Base-by-base conservation (phyloP, 1,140 invertebrate genomes). In the Pissodes strobi region DNA sequence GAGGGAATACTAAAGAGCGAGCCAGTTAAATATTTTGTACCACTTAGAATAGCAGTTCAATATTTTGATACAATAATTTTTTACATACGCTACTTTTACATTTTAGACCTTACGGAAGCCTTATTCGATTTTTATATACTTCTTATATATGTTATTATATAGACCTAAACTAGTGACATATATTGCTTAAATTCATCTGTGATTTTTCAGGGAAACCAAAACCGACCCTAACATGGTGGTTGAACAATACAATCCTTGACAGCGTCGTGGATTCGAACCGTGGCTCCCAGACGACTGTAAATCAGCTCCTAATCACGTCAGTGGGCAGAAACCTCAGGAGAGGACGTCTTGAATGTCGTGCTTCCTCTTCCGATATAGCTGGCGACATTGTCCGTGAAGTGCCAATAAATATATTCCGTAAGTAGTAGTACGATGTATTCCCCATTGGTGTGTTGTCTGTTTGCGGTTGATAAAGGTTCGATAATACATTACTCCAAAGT, bases 181-280 rank as follows among this genome's bases (percentile, higher is more conserved):
- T n/a, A n/a, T n/a, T n/a, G n/a, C n/a, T n/a, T n/a, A n/a, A n/a
- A n/a, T n/a, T n/a, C n/a, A n/a, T n/a, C n/a, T 39, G 10, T 46
- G 23, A 27, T 3, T 27, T 63, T 79, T 55, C 67, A 88, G 86
- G 86, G 66, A 85, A 84, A 67, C 91, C 91, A 12, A 82, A 83
- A 23, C 91, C 91, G 1, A 81, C 84, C 53, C 84, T 93, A 23
- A 90, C 85, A 6, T 93, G 91, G 91, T 92, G 89, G 89, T 82
- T 86, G 64, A 87, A 89, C 65, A 84, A 84, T 46, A 82, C 83
- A 22, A 78, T 92, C 51, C 71, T 93, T 46, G 88, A 91, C 71
- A 82, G 83, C 55, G 83, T 85, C 25, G 82, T 83, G 67, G 88
- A 89, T 74, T 83, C 82, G 22, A 82, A 82, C 1, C 76, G 81